Conservation (phyloP, 2,113 vertebrate genomes). For the Lamprotornis superbus region DNA sequence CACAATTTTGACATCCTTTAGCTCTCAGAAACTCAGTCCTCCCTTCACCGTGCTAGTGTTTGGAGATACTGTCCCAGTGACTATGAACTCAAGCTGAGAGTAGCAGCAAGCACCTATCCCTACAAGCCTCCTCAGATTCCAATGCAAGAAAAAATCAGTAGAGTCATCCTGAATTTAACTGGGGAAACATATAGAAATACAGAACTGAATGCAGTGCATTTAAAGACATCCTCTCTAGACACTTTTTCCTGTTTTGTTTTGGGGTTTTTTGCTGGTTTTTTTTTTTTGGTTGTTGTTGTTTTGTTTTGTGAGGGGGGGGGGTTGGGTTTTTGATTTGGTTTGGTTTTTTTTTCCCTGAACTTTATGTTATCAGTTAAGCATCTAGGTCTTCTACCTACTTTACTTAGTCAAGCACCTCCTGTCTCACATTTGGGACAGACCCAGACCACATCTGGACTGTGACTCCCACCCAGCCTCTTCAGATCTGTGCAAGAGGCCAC, state of each 20-base stretch:
- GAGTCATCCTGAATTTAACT: neutral
- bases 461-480: neutral
- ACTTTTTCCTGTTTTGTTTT: neutral
- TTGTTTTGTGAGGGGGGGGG: neutral
- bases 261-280: neutral
- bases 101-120: neutral
- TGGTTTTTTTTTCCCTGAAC: neutral
- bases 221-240: neutral
- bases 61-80: neutral
- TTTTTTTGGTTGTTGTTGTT: neutral
- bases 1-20: neutral
- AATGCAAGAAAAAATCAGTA: neutral
- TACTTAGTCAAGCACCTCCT: neutral
- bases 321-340: neutral
- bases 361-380: neutral
- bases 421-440: neutral
- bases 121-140: neutral
- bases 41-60: neutral
- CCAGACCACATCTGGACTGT: neutral
- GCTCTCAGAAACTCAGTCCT: rapidly evolving
- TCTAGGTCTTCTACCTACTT: neutral
- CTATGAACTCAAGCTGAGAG: neutral
- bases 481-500: neutral
- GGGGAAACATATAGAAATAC: neutral
- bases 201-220: neutral